These are phyloP conservation scores for Mimachlamys varia DNA, from an alignment of 2,888 invertebrate genomes.

Conservation along the genomic window DNA sequence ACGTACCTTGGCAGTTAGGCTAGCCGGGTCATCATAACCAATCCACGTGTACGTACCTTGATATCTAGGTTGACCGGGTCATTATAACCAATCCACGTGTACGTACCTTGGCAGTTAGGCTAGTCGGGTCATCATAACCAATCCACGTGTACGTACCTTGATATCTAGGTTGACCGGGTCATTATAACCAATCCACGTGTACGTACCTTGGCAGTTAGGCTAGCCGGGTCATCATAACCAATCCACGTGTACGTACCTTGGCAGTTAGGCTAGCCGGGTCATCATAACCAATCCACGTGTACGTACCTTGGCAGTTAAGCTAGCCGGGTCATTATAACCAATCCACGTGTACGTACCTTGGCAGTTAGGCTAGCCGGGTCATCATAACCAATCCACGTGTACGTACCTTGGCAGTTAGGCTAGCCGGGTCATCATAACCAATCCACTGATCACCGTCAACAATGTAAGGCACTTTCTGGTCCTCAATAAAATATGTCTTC, in stretches of 20 bases:
- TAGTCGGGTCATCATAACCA: too few species aligned
- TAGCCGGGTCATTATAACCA: neutral
- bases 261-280: too few species aligned
- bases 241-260: slow-evolving; percentile 58
- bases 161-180: slow-evolving; percentile 61
- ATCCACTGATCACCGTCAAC: slow-evolving; percentile 69
- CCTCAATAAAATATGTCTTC: slow-evolving; percentile 79
- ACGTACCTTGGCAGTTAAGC: too few species aligned
- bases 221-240: slow-evolving; percentile 67
- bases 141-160: slow-evolving; percentile 59
- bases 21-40: too few species aligned
- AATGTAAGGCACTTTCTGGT: slow-evolving; percentile 85
- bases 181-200: slow-evolving; percentile 70
- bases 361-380: slow-evolving; percentile 65
- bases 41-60: too few species aligned
- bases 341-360: slow-evolving; percentile 60
- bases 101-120: slow-evolving; percentile 16
- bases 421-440: slow-evolving; percentile 71
- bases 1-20: too few species aligned
- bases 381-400: slow-evolving; percentile 65
- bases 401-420: slow-evolving; percentile 69
- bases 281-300: neutral
- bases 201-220: slow-evolving; percentile 65
- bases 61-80: too few species aligned
- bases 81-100: too few species aligned